Evolutionary conservation across 2,888 invertebrate genomes (phyloP), one percentile per base, ranked within the genome.

Genomic region (Melitaea athalia): DNA sequence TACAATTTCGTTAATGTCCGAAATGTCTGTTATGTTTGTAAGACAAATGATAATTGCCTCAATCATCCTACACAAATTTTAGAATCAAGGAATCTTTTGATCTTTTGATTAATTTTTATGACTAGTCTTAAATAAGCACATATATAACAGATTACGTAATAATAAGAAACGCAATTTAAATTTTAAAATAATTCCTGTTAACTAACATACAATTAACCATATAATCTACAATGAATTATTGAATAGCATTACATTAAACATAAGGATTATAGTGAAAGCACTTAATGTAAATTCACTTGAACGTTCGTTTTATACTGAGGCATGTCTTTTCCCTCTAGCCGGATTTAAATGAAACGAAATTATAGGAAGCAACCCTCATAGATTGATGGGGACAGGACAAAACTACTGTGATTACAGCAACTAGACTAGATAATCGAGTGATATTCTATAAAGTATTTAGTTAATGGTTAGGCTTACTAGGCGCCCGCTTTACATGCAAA

Each of bases 321-420:
- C 63, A 65, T 63, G 64, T 68, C 57, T 65, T 75, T 77, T 77
- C 81, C 81, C 79, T 70, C 67, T 73, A 79, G 80, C 76, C 72
- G 53, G 76, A 80, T 83, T 83, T 78, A 79, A 79, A 80, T 80
- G 78, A 74, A 79, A 75, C 81, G 75, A 85, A 87, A 87, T 87
- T 86, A 86, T 84, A 85, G 82, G 83, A 82, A 84, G 79, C 74
- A 71, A 71, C 63, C 72, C 72, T 67, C 71, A 70, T 71, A 75
- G 72, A 77, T 76, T 66, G 70, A 74, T 76, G 75, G 67, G 69
- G 53, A 72, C 69, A 75, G 67, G 75, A 78, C 77, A 76, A 75
- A 74, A 63, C 59, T 52, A 49, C 72, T 67, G 59, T 76, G 76
- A 79, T 79, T 77, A 78, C 76, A 73, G 75, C 64, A 70, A 76